phyloP scores from a whole-genome alignment of 2,888 invertebrate genomes.

The Melanchra persicariae region DNA sequence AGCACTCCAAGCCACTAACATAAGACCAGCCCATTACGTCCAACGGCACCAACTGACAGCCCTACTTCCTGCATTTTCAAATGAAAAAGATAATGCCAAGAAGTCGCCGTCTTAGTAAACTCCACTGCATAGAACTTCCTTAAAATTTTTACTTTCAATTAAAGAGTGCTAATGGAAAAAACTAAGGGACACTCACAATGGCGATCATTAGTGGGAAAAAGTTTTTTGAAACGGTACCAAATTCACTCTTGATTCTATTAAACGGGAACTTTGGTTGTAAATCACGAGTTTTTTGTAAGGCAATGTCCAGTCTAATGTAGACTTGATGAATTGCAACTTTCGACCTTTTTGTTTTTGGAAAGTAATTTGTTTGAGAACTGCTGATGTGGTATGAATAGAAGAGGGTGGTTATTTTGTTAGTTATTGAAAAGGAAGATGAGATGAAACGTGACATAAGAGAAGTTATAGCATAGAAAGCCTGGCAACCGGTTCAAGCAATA shows the following conservation, averaged over 20 bases:
- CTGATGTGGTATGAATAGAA: slow-evolving; percentile 36
- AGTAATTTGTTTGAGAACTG: slow-evolving; percentile 51
- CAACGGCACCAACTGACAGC: slow-evolving; percentile 36
- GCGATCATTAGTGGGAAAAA: slow-evolving; percentile 76
- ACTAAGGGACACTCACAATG: slow-evolving; percentile 76
- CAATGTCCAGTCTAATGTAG: slow-evolving; percentile 72
- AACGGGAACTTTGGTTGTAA: slow-evolving; percentile 74
- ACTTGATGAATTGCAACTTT: slow-evolving; percentile 64
- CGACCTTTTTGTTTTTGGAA: slow-evolving; percentile 57
- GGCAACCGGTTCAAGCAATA: not conserved
- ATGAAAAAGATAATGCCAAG: slow-evolving; percentile 62
- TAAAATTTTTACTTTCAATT: slow-evolving; percentile 74
- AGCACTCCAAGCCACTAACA: slow-evolving; percentile 14
- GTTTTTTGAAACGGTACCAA: slow-evolving; percentile 79
- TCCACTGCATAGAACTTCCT: slow-evolving; percentile 65
- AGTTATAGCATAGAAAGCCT: too few species aligned
- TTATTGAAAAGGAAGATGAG: not conserved
- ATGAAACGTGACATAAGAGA: not conserved
- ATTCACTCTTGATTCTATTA: slow-evolving; percentile 81
- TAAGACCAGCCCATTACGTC: slow-evolving; percentile 36
- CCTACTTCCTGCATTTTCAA: slow-evolving; percentile 56
- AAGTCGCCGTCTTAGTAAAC: slow-evolving; percentile 67
- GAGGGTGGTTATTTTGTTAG: slow-evolving; percentile 21
- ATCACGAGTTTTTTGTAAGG: slow-evolving; percentile 72
- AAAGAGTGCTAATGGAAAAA: slow-evolving; percentile 78